Evolutionary conservation across 1,140 invertebrate genomes (phyloP), one percentile per base, ranked within the genome.

Genomic region (Cephus cinctus): DNA sequence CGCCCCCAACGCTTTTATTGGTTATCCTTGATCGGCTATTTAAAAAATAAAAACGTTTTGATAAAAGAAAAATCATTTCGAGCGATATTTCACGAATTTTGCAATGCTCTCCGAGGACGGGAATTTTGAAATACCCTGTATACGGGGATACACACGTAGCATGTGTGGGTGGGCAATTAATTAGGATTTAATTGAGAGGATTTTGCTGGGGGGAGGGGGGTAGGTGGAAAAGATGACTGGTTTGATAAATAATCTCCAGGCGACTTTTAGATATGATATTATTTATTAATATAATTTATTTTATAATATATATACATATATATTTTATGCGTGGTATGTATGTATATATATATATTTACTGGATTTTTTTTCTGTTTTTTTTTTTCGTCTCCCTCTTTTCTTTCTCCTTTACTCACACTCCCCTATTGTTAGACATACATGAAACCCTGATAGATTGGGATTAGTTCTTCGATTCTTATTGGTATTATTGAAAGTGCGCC

Each of bases 371-470:
- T 52, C 38, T 52, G 35, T 53, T 12, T n/a, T n/a, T 32, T 54
- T 51, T 53, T 41, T 27, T 42, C 51, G 50, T 58, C 48, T 58
- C 49, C 47, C 52, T 48, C 50, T 59, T 56, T 61, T 43, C 31
- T 55, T 56, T 59, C 45, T 19, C 49, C 21, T 42, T 16, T 23
- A n/a, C 18, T n/a, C n/a, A n/a, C n/a, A n/a, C n/a, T 52, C 50
- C 32, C 52, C 47, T 52, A 44, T 41, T 41, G 46, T 58, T 63
- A 67, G 59, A 65, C 61, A 65, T 63, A 67, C 52, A 58, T 61
- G 54, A 67, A 68, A 69, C 65, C 67, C 67, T 69, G 67, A 69
- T 67, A 69, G 65, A 68, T 69, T 69, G 62, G 67, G 67, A 69
- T 67, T 54, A 57, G 57, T 50, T 51, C 9, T 36, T 6, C 15